These are phyloP conservation scores for Heliconius ismenius DNA, from an alignment of 2,888 invertebrate species.

Conservation along the genomic window DNA sequence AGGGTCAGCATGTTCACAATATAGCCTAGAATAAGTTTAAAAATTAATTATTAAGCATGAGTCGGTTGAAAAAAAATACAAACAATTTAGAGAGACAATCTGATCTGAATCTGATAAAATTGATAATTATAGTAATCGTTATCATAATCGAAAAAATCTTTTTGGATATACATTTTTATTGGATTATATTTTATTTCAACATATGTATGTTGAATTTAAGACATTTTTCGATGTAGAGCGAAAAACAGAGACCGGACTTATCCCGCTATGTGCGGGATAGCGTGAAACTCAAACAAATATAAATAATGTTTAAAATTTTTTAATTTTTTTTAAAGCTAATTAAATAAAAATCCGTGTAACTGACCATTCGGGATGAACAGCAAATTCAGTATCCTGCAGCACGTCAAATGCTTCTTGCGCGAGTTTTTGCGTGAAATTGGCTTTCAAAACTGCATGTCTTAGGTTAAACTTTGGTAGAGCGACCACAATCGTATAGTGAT, in stretches of 20 bases:
- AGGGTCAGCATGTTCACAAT: conserved; percentile 72
- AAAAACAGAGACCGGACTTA: background rate
- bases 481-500: conserved; percentile 72
- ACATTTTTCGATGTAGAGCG: background rate
- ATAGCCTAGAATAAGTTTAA: conserved; percentile 61
- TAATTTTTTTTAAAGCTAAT: too few relatives aligned
- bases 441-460: conserved; percentile 57
- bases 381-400: conserved; percentile 62
- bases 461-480: conserved; percentile 62
- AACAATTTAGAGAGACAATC: too few relatives aligned
- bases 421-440: conserved; percentile 59
- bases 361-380: conserved; percentile 74
- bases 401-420: conserved; percentile 63
- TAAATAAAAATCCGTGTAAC: background rate
- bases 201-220: background rate
- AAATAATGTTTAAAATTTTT: too few relatives aligned
- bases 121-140: background rate
- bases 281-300: background rate
- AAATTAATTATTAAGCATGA: conserved; percentile 5
- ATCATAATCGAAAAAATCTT: background rate
- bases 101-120: too few relatives aligned
- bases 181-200: background rate
- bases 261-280: background rate
- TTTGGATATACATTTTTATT: background rate
- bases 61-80: too few relatives aligned